Base-by-base conservation (phyloP, 1,140 invertebrate genomes). In the Pygmarrhopalites habei region DNA sequence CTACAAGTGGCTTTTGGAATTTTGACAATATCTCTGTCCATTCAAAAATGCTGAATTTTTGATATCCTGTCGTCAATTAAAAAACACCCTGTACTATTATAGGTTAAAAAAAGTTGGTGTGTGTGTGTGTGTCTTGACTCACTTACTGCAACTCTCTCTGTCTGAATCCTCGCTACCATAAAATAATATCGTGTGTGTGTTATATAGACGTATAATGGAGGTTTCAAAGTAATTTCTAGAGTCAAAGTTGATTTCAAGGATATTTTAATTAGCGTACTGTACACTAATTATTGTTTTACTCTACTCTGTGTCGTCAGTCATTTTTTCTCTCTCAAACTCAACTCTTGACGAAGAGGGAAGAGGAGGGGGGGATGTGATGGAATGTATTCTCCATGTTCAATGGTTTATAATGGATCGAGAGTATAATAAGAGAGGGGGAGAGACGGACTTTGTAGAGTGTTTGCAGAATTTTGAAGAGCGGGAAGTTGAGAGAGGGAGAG, bases 231-330 rank as follows among this genome's bases (percentile, higher is more conserved):
- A 19, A 49, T 49, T 49, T 49, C 14, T 12, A 49, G 46, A 49
- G 46, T 49, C 46, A 49, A 49, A 49, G 12, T 49, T 49, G 46
- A 49, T 49, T 49, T 23, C 46, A 14, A 23, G 23, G 14, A 14
- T 49, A 14, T 49, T 49, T 49, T 49, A 49, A 49, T 49, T 49
- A 21, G 46, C 5, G 46, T 49, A 15, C 5, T 49, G 46, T 15
- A 21, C 14, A 49, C 46, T 49, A 49, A 49, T 49, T 49, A 49
- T 49, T 21, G 23, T 49, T 49, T 49, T 49, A 49, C 23, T 23
- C 46, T n/a, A 12, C n/a, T n/a, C 19, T 49, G n/a, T n/a, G n/a
- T n/a, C n/a, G 46, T 49, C 7, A 12, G 46, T 19, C 7, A 49
- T 12, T 23, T 12, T 49, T 49, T 7, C 12, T 5, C 23, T 15